Percentiles rank a stretch among this genome's conserved stretches.
Evolutionary conservation across 2,888 invertebrate genomes (phyloP).

Genomic region (Gisinianus flammeolus): DNA sequence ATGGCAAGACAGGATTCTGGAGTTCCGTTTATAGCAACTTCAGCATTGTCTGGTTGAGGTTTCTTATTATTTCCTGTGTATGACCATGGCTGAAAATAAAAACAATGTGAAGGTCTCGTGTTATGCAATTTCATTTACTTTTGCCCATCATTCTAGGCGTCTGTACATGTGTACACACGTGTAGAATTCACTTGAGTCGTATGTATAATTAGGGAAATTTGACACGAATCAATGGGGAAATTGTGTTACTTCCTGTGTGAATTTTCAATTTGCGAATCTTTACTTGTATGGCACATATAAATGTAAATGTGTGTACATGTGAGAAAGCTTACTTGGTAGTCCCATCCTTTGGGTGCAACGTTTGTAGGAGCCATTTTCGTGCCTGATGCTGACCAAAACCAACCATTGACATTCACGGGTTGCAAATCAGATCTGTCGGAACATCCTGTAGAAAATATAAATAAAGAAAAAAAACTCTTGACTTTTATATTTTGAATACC

Average conservation of each 20-base stretch:
- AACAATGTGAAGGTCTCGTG: conserved; percentile 1
- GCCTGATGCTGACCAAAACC: conserved; percentile 95
- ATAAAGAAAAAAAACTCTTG: too few species aligned
- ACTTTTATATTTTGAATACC: neutral
- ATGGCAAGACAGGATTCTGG: conserved; percentile 83
- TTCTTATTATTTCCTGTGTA: conserved; percentile 88
- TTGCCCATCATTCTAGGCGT: too few species aligned
- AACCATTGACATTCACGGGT: conserved; percentile 84
- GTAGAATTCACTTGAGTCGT: too few species aligned
- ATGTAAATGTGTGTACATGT: too few species aligned
- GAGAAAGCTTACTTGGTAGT: conserved; percentile 52
- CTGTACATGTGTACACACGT: too few species aligned
- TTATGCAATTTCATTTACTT: too few species aligned
- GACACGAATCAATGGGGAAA: too few species aligned
- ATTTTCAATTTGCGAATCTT: too few species aligned
- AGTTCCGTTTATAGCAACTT: conserved; percentile 59
- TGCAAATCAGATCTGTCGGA: conserved; percentile 82
- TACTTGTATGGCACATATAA: too few species aligned
- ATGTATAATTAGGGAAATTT: too few species aligned
- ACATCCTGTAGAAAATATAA: conserved; percentile 68
- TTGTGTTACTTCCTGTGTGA: too few species aligned
- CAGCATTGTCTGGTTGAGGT: conserved; percentile 85
- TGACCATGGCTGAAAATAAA: conserved; percentile 63
- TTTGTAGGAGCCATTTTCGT: conserved; percentile 88
- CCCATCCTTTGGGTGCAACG: conserved; percentile 51